Percentiles rank a stretch among this genome's conserved stretches.
Conservation (phyloP, 2,888 invertebrate genomes). For the Nebria salina region DNA sequence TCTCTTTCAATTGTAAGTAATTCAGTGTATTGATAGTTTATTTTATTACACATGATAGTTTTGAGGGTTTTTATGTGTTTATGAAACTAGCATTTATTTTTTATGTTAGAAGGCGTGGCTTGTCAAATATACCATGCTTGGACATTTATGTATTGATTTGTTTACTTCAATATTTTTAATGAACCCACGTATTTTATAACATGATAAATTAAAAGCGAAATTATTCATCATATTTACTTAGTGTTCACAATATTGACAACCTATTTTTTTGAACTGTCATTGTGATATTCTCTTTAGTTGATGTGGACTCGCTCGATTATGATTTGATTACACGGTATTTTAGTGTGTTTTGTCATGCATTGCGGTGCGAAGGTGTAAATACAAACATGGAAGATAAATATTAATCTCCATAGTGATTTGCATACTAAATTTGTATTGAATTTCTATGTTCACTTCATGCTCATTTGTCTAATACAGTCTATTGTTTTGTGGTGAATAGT, state of each 20-base stretch:
- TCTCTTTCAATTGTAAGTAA: conserved; percentile 35
- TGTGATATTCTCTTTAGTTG: neutral
- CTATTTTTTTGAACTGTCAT: neutral
- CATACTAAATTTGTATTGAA: neutral
- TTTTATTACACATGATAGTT: neutral
- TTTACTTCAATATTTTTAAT: conserved; percentile 44
- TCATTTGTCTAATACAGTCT: neutral
- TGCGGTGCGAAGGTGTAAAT: neutral
- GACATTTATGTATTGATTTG: conserved; percentile 40
- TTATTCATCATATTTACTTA: neutral
- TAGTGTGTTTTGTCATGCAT: neutral
- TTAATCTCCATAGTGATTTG: conserved; percentile 18
- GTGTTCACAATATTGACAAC: neutral
- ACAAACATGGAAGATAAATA: conserved; percentile 12
- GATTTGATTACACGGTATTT: neutral
- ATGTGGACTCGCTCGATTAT: neutral
- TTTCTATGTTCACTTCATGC: neutral
- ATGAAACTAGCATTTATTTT: conserved; percentile 11
- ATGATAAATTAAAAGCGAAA: neutral
- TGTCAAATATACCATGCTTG: conserved; percentile 34
- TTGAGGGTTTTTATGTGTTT: neutral
- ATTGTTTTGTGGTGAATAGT: neutral
- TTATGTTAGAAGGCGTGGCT: conserved; percentile 38
- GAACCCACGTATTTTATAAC: conserved; percentile 26
- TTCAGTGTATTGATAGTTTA: neutral